These are phyloP conservation scores for Hippasteria phrygiana DNA, from an alignment of 53 echinoderm and acorn worm genomes.

Conservation along the genomic window DNA sequence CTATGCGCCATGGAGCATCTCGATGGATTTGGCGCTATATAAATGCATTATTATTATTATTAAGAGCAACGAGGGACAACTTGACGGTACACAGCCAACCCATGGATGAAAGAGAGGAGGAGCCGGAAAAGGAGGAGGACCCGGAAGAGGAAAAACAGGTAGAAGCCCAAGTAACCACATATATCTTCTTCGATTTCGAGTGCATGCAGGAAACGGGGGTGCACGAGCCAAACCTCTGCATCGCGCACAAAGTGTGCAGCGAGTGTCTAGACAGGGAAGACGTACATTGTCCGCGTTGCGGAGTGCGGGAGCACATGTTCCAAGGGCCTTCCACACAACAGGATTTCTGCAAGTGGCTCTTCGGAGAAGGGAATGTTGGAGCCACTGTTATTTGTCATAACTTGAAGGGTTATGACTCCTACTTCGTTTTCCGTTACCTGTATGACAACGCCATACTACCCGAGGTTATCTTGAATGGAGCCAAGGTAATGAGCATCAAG, in stretches of 20 bases:
- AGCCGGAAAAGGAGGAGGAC: background rate
- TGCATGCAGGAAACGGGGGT: slow-evolving; percentile 32
- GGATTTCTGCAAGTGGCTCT: slow-evolving; percentile 43
- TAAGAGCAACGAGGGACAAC: too few relatives aligned
- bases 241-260: background rate
- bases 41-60: too few relatives aligned
- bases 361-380: slow-evolving; percentile 9
- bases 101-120: background rate
- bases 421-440: background rate
- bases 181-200: slow-evolving; percentile 55
- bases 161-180: background rate
- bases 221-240: slow-evolving; percentile 46
- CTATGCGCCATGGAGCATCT: too few relatives aligned
- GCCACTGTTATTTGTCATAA: slow-evolving; percentile 27
- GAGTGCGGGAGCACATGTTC: slow-evolving; percentile 15
- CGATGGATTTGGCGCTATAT: too few relatives aligned
- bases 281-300: background rate
- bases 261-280: background rate
- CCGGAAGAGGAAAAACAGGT: background rate
- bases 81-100: background rate
- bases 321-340: slow-evolving; percentile 3
- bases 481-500: slow-evolving; percentile 27
- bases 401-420: background rate
- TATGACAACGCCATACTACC: slow-evolving; percentile 62
- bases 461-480: slow-evolving; percentile 1